A percentile compares a stretch with the other conserved stretches of the same genome.
Conservation (phyloP, 2,888 invertebrate species). For the Malthinus seriepunctatus region DNA sequence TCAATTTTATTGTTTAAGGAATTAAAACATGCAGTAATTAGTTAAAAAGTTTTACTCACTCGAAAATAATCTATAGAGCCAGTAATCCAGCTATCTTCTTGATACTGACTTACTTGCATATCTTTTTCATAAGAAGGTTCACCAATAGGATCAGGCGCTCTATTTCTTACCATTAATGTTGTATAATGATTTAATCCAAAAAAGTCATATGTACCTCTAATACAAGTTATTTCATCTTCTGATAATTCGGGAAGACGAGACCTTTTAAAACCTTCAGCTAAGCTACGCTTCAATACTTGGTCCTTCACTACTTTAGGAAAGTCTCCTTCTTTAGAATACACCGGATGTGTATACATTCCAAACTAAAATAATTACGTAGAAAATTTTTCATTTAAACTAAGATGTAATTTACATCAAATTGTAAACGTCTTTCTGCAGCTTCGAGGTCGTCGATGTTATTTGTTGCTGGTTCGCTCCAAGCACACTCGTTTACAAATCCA, state of each 20-base stretch:
- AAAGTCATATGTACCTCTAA: constrained; percentile 69
- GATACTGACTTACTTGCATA: constrained; percentile 50
- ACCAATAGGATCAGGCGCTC: constrained; percentile 6
- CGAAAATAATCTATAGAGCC: constrained; percentile 56
- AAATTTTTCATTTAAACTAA: not conserved
- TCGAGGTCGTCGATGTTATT: constrained; percentile 51
- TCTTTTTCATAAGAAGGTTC: constrained; percentile 38
- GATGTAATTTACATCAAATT: constrained; percentile 31
- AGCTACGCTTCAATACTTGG: constrained; percentile 61
- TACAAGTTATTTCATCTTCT: constrained; percentile 60
- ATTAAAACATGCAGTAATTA: not conserved
- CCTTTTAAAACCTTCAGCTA: constrained; percentile 59
- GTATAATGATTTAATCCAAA: constrained; percentile 76
- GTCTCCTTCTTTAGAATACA: constrained; percentile 63
- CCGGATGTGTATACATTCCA: constrained; percentile 63
- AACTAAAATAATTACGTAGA: constrained; percentile 49
- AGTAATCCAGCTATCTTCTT: constrained; percentile 53
- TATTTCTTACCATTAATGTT: constrained; percentile 27
- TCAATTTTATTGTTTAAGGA: not conserved
- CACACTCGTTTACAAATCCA: constrained; percentile 55
- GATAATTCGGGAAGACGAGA: constrained; percentile 69
- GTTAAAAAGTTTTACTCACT: constrained; percentile 38
- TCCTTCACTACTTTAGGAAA: constrained; percentile 69
- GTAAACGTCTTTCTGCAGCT: constrained; percentile 55
- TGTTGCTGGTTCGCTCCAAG: constrained; percentile 56